These are phyloP conservation scores for Napeogenes sylphis DNA, from an alignment of 2,888 invertebrate genomes.

Conservation along the genomic window DNA sequence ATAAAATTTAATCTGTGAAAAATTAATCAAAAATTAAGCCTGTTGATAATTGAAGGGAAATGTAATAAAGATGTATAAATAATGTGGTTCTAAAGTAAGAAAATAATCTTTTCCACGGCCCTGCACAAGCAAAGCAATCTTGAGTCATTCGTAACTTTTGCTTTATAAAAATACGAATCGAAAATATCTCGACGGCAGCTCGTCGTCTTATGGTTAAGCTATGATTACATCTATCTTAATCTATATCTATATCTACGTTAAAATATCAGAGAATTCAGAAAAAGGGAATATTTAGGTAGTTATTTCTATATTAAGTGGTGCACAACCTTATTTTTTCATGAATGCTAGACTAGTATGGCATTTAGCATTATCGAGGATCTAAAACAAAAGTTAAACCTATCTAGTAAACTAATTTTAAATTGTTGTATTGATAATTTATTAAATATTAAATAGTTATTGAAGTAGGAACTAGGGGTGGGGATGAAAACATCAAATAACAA, in stretches of 20 bases:
- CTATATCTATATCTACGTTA: slow-evolving; percentile 70
- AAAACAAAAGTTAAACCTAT: slow-evolving; percentile 53
- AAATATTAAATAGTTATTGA: slow-evolving; percentile 49
- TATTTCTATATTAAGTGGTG: slow-evolving; percentile 74
- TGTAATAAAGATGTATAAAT: slow-evolving; percentile 37
- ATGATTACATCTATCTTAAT: slow-evolving; percentile 68
- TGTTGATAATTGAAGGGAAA: slow-evolving; percentile 34
- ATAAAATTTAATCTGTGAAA: slow-evolving; percentile 19
- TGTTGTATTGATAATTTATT: slow-evolving; percentile 50
- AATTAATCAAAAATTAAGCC: slow-evolving; percentile 22
- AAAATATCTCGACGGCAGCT: slow-evolving; percentile 74
- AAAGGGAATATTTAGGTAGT: slow-evolving; percentile 73
- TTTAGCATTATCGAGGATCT: slow-evolving; percentile 65
- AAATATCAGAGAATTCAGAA: slow-evolving; percentile 78
- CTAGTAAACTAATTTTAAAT: slow-evolving; percentile 57
- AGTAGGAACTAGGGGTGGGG: slow-evolving; percentile 67
- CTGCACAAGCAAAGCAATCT: slow-evolving; percentile 75
- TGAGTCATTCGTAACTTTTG: slow-evolving; percentile 73
- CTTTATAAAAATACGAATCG: slow-evolving; percentile 78
- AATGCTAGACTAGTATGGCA: slow-evolving; percentile 73
- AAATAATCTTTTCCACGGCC: slow-evolving; percentile 57
- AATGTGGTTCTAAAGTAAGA: slow-evolving; percentile 33
- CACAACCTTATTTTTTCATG: slow-evolving; percentile 78
- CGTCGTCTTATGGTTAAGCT: slow-evolving; percentile 73
- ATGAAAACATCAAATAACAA: slow-evolving; percentile 39